Conservation (phyloP, 1,140 invertebrate genomes). For the Hestina assimilis region DNA sequence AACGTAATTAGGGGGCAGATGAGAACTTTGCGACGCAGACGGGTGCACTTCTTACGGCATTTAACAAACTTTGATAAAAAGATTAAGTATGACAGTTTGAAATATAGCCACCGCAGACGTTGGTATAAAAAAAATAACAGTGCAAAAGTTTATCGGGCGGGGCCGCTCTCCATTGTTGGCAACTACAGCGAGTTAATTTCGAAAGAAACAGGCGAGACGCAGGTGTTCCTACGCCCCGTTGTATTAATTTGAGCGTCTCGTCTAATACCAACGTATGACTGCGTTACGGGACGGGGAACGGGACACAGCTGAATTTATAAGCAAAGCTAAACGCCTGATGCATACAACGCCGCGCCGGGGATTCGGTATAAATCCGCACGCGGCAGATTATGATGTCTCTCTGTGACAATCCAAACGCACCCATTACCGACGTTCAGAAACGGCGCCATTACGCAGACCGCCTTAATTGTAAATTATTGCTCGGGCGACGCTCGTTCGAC, state of each 20-base stretch:
- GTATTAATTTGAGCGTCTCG: constrained; percentile 72
- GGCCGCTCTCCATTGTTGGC: constrained; percentile 62
- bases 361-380: constrained; percentile 51
- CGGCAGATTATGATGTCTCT: constrained; percentile 64
- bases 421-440: constrained; percentile 31
- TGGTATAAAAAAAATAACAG: constrained; percentile 67
- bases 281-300: constrained; percentile 35
- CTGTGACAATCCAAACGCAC: constrained; percentile 54
- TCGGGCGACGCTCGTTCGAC: constrained; percentile 36
- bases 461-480: constrained; percentile 69
- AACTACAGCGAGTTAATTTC: constrained; percentile 67
- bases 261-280: constrained; percentile 69
- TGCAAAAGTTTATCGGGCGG: constrained; percentile 58
- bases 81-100: constrained; percentile 78
- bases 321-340: constrained; percentile 48
- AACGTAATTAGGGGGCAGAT: constrained; percentile 66
- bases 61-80: constrained; percentile 78
- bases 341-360: constrained; percentile 24
- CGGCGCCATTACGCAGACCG: constrained; percentile 41
- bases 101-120: constrained; percentile 71
- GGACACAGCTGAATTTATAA: constrained; percentile 59
- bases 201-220: constrained; percentile 72
- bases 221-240: constrained; percentile 54
- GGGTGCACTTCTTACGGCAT: constrained; percentile 65
- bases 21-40: constrained; percentile 50